These are phyloP conservation scores for Anomalospiza imberbis DNA, from an alignment of 2,797 vertebrate genomes.

Conservation along the genomic window DNA sequence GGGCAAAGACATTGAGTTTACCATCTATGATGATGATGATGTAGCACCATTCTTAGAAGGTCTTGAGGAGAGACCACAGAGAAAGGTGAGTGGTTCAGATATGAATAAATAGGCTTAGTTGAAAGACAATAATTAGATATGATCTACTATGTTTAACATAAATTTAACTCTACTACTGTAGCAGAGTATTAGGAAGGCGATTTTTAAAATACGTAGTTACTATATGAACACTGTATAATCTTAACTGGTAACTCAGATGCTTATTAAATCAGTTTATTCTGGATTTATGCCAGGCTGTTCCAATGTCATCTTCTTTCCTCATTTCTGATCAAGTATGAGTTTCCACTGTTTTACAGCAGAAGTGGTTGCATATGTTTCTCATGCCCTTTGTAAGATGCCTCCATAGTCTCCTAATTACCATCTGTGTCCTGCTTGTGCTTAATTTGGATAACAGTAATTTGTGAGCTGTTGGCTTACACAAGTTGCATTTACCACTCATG, in stretches of 20 bases:
- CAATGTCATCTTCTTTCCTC: background rate
- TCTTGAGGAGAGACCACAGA: slow-evolving; percentile 95
- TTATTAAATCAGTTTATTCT: background rate
- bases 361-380: background rate
- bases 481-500: background rate
- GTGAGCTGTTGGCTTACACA: background rate
- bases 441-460: background rate
- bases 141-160: background rate
- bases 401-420: background rate
- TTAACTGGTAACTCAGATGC: background rate
- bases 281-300: background rate
- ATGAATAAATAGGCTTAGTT: background rate
- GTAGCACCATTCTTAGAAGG: slow-evolving; percentile 93
- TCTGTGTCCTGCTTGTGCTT: background rate
- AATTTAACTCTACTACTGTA: background rate
- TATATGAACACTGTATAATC: background rate
- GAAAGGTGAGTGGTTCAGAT: slow-evolving; percentile 77
- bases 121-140: background rate
- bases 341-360: background rate
- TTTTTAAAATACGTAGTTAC: background rate
- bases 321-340: background rate
- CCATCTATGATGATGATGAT: slow-evolving; percentile 94
- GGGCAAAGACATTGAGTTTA: slow-evolving; percentile 95
- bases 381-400: too few relatives aligned
- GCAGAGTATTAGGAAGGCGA: background rate